Conservation (phyloP, 2,888 invertebrate species). For the Himalopsyche japonica region DNA sequence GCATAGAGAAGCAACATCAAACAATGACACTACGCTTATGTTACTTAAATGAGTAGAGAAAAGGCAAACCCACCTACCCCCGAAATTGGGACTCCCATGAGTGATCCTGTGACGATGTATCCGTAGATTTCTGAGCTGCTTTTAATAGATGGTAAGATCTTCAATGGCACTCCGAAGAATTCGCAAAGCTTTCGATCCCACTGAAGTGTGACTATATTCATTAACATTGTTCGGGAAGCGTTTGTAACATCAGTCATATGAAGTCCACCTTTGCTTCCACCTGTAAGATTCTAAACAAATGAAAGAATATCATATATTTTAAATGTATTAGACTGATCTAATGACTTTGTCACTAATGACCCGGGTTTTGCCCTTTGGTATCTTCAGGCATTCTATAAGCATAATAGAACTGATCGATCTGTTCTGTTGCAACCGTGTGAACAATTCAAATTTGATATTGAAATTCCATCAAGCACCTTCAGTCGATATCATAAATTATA, state of each 20-base stretch:
- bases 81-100: slow-evolving; percentile 82
- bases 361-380: too few species aligned
- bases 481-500: too few species aligned
- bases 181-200: slow-evolving; percentile 89
- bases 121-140: slow-evolving; percentile 95
- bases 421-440: too few species aligned
- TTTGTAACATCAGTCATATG: slow-evolving; percentile 97
- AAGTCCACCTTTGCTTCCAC: slow-evolving; percentile 59
- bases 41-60: neutral
- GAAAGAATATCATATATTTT: neutral
- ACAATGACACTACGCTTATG: neutral
- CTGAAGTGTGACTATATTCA: slow-evolving; percentile 85
- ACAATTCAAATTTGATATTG: too few species aligned
- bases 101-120: slow-evolving; percentile 69
- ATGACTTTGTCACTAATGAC: too few species aligned
- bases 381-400: too few species aligned
- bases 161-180: slow-evolving; percentile 84
- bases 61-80: slow-evolving; percentile 67
- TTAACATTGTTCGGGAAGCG: slow-evolving; percentile 93
- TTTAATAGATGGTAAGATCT: slow-evolving; percentile 84
- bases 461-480: too few species aligned
- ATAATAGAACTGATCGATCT: too few species aligned
- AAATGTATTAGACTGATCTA: too few species aligned
- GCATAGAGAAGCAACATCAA: too few species aligned
- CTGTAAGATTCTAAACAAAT: slow-evolving; percentile 61